A percentile compares a stretch with the other conserved stretches of the same genome.
Conservation (phyloP, 2,113 vertebrate species). For the Cyanoderma ruficeps region DNA sequence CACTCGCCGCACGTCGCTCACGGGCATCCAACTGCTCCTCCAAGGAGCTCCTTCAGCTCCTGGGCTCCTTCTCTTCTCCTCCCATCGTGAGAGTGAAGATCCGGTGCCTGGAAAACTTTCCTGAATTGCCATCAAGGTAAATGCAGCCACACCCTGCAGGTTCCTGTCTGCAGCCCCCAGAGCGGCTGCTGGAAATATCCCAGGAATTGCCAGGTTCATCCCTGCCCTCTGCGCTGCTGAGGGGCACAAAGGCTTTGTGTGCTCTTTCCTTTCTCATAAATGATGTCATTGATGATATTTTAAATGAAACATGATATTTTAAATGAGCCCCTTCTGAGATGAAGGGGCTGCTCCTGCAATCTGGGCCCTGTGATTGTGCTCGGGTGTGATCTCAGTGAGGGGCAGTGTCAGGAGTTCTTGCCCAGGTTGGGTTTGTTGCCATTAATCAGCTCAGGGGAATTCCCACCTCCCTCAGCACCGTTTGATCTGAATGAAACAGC, state of each 20-base stretch:
- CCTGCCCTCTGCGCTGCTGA: background rate
- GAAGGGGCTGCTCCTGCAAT: background rate
- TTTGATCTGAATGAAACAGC: background rate
- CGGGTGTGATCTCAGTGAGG: background rate
- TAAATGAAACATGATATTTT: background rate
- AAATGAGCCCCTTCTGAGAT: too few relatives aligned
- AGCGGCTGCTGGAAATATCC: background rate
- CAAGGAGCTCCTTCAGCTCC: background rate
- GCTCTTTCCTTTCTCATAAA: background rate
- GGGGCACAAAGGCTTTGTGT: background rate
- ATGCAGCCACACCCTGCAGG: background rate
- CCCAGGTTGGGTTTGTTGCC: background rate
- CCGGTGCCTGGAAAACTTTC: background rate
- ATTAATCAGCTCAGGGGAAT: background rate
- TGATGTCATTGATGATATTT: background rate
- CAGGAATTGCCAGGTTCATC: background rate
- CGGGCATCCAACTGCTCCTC: background rate
- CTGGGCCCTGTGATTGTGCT: background rate
- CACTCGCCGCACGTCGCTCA: rapidly evolving
- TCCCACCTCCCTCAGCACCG: background rate
- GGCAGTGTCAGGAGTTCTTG: background rate
- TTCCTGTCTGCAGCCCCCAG: background rate
- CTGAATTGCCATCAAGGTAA: background rate
- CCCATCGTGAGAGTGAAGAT: background rate
- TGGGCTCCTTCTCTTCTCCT: background rate